Evolutionary conservation across 1,140 invertebrate species (phyloP), one percentile per base, ranked within the genome.

Genomic region (Eumeta japonica): DNA sequence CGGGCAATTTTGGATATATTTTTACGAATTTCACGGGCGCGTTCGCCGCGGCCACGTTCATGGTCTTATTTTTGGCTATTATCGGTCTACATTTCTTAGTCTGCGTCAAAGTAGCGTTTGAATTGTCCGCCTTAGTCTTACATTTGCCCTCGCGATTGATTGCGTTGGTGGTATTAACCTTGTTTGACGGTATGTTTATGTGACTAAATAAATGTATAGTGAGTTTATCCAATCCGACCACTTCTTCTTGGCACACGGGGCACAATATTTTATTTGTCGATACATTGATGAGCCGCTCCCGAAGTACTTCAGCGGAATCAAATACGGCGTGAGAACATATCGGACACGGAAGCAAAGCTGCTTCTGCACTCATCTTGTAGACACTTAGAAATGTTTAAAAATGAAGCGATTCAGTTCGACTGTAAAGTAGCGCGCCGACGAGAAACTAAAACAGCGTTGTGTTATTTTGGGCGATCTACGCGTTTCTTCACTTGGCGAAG

Each of bases 181-280:
- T 52, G 28, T 34, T 32, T 9, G 49, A 36, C 44, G 63, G 37
- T 28, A 70, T 39, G 41, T 63, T 62, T 17, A 71, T 60, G 58
- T 90, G 88, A 16, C 81, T 82, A 50, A 90, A 89, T 41, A 91
- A 65, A 67, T 91, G 88, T 52, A 90, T 89, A 1, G 88, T 90
- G n/a, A 90, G 72, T 70, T 91, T 90, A 65, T 90, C 88, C 35
- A 91, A 79, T 2, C 88, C 88, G 35, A 81, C 62, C 3, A 90
- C 71, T 37, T 83, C 65, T 52, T 90, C 87, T 43, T 83, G 81
- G 57, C 88, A 91, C 15, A 90, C 78, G 10, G 88, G 88, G 67
- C 88, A 91, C 18, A 77, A 58, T 34, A 90, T 62, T 32, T 82
- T 84, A 40, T 86, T 80, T 17, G 86, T 88, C 2, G 87, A 83